Percentiles rank a stretch among this genome's conserved stretches.
Evolutionary conservation across 1,140 invertebrate genomes (phyloP).

Genomic region (Pseudobourletiella spinata): DNA sequence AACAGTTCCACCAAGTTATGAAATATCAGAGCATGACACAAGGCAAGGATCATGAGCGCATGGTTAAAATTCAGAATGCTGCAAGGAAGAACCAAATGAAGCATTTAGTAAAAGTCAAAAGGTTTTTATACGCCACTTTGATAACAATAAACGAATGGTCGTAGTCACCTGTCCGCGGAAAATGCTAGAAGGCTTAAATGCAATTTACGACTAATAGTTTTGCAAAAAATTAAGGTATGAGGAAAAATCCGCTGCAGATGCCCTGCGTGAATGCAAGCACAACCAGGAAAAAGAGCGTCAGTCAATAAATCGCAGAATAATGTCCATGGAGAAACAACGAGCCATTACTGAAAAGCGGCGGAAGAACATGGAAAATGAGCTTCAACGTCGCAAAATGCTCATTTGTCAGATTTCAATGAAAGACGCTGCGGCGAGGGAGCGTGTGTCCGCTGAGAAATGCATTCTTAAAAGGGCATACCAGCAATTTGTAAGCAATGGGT

Average conservation of each 20-base stretch:
- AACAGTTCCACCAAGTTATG: not conserved
- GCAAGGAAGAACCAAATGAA: not conserved
- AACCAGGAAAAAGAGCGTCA: not conserved
- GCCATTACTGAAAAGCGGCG: not conserved
- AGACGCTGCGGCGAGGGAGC: not conserved
- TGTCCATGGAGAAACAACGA: not conserved
- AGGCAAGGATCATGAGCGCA: not conserved
- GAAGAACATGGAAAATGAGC: not conserved
- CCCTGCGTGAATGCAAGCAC: not conserved
- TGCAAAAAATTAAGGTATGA: not conserved
- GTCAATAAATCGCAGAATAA: not conserved
- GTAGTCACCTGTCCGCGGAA: too few relatives aligned
- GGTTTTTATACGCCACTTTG: too few relatives aligned
- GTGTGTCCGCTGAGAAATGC: not conserved
- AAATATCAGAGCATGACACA: not conserved
- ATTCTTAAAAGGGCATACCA: not conserved
- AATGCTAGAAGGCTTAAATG: too few relatives aligned
- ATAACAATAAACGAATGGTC: too few relatives aligned
- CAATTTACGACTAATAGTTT: not conserved
- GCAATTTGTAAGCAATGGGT: not conserved
- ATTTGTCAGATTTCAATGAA: not conserved
- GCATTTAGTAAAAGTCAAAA: not conserved
- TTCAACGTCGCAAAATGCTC: not conserved
- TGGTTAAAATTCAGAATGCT: not conserved
- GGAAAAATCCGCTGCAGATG: not conserved